Conservation (phyloP, 2,113 vertebrate species). For the Vombatus ursinus region DNA sequence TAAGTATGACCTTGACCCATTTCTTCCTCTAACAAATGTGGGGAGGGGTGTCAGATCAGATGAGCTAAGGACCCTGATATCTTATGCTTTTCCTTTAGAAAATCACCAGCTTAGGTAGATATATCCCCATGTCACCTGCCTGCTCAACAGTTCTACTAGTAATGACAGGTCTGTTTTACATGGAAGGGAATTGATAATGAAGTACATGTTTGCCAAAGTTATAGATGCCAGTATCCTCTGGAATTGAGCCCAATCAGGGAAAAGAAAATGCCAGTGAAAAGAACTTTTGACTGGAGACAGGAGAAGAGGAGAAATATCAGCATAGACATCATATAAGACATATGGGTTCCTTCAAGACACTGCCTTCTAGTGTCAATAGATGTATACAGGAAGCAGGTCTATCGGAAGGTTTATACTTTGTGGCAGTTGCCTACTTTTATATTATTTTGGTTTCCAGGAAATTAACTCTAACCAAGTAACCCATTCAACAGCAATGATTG, state of each 20-base stretch:
- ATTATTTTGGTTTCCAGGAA: not conserved
- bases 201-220: not conserved
- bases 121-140: not conserved
- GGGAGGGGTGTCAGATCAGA: not conserved
- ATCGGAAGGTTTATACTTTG: not conserved
- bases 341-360: not conserved
- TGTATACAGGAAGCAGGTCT: not conserved
- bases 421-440: not conserved
- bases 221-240: not conserved
- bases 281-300: not conserved
- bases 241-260: not conserved
- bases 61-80: not conserved
- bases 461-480: not conserved
- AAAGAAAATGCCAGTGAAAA: not conserved
- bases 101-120: not conserved
- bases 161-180: not conserved
- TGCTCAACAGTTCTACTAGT: not conserved
- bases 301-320: not conserved
- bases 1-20: not conserved
- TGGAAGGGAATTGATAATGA: not conserved
- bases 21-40: not conserved
- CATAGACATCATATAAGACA: not conserved
- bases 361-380: not conserved
- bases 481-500: not conserved
- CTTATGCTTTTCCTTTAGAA: not conserved